These are phyloP conservation scores for Sialia sialis DNA, from an alignment of 2,113 vertebrate species.

Conservation along the genomic window DNA sequence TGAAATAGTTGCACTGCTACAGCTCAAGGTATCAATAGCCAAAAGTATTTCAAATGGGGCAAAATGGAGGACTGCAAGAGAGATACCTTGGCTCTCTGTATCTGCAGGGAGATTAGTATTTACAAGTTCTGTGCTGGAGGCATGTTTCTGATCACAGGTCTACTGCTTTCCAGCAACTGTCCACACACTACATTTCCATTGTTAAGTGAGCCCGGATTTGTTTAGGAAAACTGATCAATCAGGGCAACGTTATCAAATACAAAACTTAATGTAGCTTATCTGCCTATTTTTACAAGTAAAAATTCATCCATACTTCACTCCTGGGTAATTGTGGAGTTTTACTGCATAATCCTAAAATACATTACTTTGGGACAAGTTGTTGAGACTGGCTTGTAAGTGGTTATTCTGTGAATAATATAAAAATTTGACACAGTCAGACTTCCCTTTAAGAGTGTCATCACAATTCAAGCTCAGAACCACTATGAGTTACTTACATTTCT, in stretches of 20 bases:
- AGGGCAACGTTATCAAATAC: not conserved
- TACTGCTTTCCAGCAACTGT: not conserved
- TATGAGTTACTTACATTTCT: conserved; percentile 39
- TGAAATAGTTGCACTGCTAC: not conserved
- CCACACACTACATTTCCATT: not conserved
- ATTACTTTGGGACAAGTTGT: not conserved
- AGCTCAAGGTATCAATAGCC: not conserved
- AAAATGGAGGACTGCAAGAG: not conserved
- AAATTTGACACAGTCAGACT: not conserved
- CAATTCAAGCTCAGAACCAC: not conserved
- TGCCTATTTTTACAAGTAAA: not conserved
- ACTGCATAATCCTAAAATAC: not conserved
- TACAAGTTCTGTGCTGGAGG: not conserved
- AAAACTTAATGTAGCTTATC: not conserved
- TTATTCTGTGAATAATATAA: not conserved
- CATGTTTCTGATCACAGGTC: not conserved
- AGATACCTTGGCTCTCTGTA: not conserved
- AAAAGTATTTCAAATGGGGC: not conserved
- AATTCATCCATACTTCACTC: not conserved
- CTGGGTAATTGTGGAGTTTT: not conserved
- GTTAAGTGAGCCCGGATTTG: not conserved
- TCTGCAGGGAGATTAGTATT: not conserved
- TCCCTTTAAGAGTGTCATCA: not conserved
- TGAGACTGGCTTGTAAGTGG: not conserved
- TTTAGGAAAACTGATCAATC: not conserved